These are phyloP conservation scores for Panopea generosa DNA, from an alignment of 2,888 invertebrate genomes.

Conservation along the genomic window DNA sequence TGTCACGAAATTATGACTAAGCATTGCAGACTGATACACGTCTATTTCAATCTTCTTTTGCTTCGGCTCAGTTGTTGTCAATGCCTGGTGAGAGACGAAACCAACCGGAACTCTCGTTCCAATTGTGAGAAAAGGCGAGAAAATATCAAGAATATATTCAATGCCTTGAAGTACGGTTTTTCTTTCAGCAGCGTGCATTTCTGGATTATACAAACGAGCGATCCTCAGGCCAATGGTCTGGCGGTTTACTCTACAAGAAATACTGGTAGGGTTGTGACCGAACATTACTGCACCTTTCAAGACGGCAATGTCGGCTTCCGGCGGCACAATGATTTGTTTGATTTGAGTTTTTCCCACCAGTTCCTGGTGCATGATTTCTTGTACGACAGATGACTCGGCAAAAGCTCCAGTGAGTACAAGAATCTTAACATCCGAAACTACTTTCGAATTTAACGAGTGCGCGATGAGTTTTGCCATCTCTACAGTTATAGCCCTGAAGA, in stretches of 20 bases:
- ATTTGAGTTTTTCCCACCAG: slow-evolving; percentile 53
- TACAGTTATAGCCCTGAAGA: slow-evolving; percentile 53
- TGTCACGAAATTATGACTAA: slow-evolving; percentile 50
- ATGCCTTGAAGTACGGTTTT: slow-evolving; percentile 29
- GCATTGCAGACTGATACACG: slow-evolving; percentile 36
- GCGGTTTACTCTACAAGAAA: slow-evolving; percentile 46
- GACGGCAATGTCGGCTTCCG: slow-evolving; percentile 53
- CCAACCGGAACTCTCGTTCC: slow-evolving; percentile 60
- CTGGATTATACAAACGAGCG: slow-evolving; percentile 57
- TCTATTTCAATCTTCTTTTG: slow-evolving; percentile 57
- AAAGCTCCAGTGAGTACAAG: slow-evolving; percentile 52
- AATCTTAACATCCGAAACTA: slow-evolving; percentile 40
- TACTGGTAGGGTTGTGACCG: slow-evolving; percentile 35
- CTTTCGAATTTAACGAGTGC: slow-evolving; percentile 29
- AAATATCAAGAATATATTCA: slow-evolving; percentile 60
- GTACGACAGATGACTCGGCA: slow-evolving; percentile 50
- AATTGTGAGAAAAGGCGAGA: slow-evolving; percentile 60
- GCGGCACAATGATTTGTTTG: slow-evolving; percentile 54
- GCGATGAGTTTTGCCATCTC: slow-evolving; percentile 58
- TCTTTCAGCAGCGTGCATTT: slow-evolving; percentile 44
- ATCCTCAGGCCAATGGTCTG: slow-evolving; percentile 51
- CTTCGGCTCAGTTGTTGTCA: slow-evolving; percentile 56
- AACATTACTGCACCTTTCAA: slow-evolving; percentile 59
- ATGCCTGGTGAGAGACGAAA: slow-evolving; percentile 52
- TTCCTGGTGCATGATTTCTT: slow-evolving; percentile 55